Percentiles rank a stretch among this genome's conserved stretches.
These are phyloP conservation scores for Hydrolagus affinis DNA, from an alignment of 2,113 vertebrate genomes.

Conservation along the genomic window DNA sequence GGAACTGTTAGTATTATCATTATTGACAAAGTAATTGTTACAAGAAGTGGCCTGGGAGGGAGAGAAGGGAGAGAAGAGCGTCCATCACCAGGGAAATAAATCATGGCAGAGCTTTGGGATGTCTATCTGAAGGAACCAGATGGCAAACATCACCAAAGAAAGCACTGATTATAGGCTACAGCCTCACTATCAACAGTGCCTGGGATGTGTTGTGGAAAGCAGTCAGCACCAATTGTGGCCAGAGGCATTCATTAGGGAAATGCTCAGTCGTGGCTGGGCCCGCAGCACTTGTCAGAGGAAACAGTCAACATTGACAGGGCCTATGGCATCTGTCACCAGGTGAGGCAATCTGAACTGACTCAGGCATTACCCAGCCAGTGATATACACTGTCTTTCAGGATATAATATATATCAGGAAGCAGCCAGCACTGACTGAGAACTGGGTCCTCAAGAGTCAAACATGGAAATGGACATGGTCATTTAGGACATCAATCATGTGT, in stretches of 20 bases:
- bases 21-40: too few relatives aligned
- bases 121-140: not conserved
- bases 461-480: not conserved
- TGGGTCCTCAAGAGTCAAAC: not conserved
- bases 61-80: not conserved
- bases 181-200: not conserved
- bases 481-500: not conserved
- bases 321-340: not conserved
- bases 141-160: not conserved
- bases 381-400: too few relatives aligned
- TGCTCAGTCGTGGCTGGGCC: not conserved
- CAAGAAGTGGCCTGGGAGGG: not conserved
- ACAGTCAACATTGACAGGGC: not conserved
- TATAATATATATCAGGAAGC: too few relatives aligned
- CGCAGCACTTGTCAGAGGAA: constrained; percentile 17
- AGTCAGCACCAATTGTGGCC: not conserved
- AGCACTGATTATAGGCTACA: not conserved
- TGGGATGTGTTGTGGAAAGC: not conserved
- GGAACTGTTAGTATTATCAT: too few relatives aligned
- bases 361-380: not conserved
- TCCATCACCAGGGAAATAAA: not conserved
- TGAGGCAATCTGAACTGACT: not conserved
- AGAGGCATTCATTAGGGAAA: not conserved
- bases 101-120: not conserved
- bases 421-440: too few relatives aligned